phyloP scores from a whole-genome alignment of 2,113 vertebrate genomes.

The Dasypus novemcinctus region DNA sequence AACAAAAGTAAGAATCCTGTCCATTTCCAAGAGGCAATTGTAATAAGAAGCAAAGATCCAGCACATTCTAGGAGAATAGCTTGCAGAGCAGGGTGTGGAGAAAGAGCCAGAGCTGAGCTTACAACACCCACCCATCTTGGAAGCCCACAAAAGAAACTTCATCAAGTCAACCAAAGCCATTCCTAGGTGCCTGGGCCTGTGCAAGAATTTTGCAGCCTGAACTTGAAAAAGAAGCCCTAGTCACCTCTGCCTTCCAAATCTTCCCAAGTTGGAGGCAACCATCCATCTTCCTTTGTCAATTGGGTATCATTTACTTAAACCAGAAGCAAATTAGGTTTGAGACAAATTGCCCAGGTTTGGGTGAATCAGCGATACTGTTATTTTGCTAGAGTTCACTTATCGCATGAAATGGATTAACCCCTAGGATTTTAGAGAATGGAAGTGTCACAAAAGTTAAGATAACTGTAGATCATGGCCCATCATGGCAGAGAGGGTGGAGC shows the following conservation, averaged over 20 bases:
- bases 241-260: background rate
- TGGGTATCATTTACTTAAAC: conserved; percentile 20
- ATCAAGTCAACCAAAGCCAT: background rate
- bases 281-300: conserved; percentile 13
- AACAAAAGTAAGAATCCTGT: conserved; percentile 39
- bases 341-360: background rate
- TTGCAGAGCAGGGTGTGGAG: background rate
- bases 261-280: background rate
- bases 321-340: background rate
- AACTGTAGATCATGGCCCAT: background rate
- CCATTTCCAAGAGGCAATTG: conserved; percentile 13
- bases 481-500: background rate
- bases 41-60: conserved; percentile 66
- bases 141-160: conserved; percentile 26
- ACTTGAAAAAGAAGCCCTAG: background rate
- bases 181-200: background rate
- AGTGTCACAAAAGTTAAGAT: background rate
- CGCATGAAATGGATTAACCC: background rate
- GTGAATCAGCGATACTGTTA: background rate
- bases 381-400: background rate
- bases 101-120: conserved; percentile 50
- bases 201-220: conserved; percentile 35
- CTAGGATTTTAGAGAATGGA: background rate
- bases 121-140: conserved; percentile 30
- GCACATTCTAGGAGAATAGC: background rate